Conservation (phyloP, 2,113 vertebrate genomes). For the Mola mola region DNA sequence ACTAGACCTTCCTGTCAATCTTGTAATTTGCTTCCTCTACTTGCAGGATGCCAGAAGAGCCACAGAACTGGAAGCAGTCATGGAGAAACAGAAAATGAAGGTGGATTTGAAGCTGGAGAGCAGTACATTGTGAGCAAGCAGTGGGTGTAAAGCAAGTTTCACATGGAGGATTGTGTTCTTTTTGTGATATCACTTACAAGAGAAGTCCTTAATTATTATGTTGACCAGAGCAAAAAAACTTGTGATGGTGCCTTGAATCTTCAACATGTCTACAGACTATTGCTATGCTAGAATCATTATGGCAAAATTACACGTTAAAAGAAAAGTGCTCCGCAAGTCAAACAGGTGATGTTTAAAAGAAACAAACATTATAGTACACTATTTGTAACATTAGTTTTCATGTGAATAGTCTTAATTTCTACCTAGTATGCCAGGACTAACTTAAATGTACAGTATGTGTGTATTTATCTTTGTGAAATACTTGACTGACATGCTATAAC, state of each 20-base stretch:
- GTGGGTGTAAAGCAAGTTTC: not conserved
- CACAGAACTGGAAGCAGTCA: conserved; percentile 87
- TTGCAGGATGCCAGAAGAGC: conserved; percentile 75
- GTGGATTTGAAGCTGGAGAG: conserved; percentile 83
- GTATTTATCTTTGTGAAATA: conserved; percentile 37
- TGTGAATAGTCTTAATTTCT: conserved; percentile 8
- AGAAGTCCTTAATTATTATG: not conserved
- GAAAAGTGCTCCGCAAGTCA: no score
- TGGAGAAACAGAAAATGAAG: conserved; percentile 92
- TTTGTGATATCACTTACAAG: not conserved
- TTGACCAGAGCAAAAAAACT: not conserved
- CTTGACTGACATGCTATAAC: not conserved
- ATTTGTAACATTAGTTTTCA: conserved; percentile 20
- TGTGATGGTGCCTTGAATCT: no score
- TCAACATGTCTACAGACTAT: no score
- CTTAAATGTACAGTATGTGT: no score
- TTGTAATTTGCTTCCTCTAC: no score
- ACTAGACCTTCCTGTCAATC: not conserved
- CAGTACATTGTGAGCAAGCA: conserved; percentile 73
- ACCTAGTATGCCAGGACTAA: not conserved
- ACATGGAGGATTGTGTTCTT: conserved; percentile 1
- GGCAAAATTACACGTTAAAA: no score
- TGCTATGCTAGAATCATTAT: no score
- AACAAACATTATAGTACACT: conserved; percentile 10
- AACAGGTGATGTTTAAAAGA: conserved; percentile 1